These are phyloP conservation scores for Eupithecia pulchellata DNA, from an alignment of 2,888 invertebrate species.

Conservation along the genomic window DNA sequence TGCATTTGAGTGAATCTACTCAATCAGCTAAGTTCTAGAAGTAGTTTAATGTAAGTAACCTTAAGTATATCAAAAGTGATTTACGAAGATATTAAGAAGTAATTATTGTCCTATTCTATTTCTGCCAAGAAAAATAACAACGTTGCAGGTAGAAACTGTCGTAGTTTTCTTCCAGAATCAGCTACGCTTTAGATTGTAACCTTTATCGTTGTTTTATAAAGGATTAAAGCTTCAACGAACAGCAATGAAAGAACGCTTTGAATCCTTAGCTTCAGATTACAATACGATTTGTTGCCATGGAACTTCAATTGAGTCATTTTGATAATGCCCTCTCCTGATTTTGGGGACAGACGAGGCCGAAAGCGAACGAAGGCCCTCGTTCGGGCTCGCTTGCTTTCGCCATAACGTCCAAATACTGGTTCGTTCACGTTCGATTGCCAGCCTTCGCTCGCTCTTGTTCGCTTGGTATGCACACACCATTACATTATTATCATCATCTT, in stretches of 20 bases:
- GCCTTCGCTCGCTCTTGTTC: no score
- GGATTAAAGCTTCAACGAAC: not conserved
- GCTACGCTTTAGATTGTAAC: not conserved
- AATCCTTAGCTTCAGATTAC: not conserved
- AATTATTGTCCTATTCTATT: not conserved
- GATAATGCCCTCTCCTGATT: not conserved
- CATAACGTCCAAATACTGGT: no score
- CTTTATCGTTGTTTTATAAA: not conserved
- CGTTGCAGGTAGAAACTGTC: not conserved
- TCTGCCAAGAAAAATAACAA: not conserved
- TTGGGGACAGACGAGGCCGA: no score
- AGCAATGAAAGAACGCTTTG: not conserved
- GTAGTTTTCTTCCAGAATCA: not conserved
- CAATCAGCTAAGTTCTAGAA: not conserved
- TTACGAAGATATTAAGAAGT: not conserved
- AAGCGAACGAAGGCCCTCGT: no score
- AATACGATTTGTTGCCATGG: not conserved
- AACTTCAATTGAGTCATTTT: not conserved
- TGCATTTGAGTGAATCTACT: not conserved
- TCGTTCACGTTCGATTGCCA: no score
- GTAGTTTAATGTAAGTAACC: not conserved
- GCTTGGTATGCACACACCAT: not conserved
- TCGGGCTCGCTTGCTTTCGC: no score
- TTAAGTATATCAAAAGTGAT: not conserved
- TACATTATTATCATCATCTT: slow-evolving; percentile 79